Evolutionary conservation across 2,888 invertebrate genomes (phyloP), one percentile per base, ranked within the genome.

Genomic region (Teleogryllus oceanicus): DNA sequence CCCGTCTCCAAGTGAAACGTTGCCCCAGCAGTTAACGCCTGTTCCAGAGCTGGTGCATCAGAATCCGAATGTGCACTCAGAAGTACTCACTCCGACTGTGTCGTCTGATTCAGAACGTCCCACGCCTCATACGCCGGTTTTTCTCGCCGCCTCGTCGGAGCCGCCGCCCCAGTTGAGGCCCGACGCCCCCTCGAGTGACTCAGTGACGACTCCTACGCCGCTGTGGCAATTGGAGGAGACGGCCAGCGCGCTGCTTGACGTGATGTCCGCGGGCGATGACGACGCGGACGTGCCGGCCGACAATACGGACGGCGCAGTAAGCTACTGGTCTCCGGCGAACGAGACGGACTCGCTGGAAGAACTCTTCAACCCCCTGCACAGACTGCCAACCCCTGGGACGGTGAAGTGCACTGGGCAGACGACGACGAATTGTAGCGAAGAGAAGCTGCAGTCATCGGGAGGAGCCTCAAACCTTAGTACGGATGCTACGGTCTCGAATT

Each of bases 181-280:
- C 62, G 62, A 62, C 62, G 18, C 16, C 62, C 16, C 62, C 62
- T 3, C 2, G 24, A 8, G 37, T 37, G 37, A 37, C 37, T 37
- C 37, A 37, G 37, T 37, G 37, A 62, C 62, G 62, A 62, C 62
- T 5, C 62, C 62, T 18, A 62, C 62, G 62, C 62, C 62, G 62
- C 62, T 62, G 62, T 62, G 62, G 62, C 62, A 62, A 62, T 62
- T 62, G 62, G 62, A 62, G 62, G 62, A 62, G 62, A 18, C 62
- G 62, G 62, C 62, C 16, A n/a, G n/a, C n/a, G 62, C 62, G 16
- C n/a, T 62, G 62, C n/a, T 62, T 13, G 1, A 62, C 16, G 62
- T n/a, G 16, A 62, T 62, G 62, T 62, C 62, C 16, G 62, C 62
- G 13, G 62, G 62, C 62, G 62, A 62, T n/a, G 62, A 62, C 13